Conservation (phyloP, 2,888 invertebrate genomes). For the Gerris lacustris region DNA sequence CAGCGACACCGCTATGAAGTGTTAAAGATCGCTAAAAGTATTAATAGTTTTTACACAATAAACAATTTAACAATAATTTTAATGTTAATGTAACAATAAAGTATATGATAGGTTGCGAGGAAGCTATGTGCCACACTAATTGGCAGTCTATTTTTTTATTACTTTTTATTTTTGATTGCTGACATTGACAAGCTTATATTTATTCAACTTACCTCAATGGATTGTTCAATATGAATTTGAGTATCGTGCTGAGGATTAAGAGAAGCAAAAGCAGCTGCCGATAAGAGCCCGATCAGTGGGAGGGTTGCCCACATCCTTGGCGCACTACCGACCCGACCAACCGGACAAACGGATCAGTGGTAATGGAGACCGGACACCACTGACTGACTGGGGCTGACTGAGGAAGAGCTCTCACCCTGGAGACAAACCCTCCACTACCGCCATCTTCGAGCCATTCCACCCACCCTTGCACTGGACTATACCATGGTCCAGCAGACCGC, state of each 20-base stretch:
- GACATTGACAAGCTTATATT: too few species aligned
- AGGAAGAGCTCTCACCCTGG: constrained; percentile 13
- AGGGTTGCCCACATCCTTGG: constrained; percentile 8
- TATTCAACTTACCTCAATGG: constrained; percentile 16
- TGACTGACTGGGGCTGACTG: constrained; percentile 3
- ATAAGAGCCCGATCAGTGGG: constrained; percentile 10
- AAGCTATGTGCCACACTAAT: too few species aligned
- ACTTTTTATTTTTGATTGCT: too few species aligned
- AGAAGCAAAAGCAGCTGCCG: constrained; percentile 6
- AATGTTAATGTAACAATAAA: too few species aligned
- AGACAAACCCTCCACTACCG: constrained; percentile 12
- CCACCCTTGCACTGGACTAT: too few species aligned
- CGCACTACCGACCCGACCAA: constrained; percentile 4
- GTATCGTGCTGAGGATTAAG: constrained; percentile 20
- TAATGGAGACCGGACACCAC: background rate
- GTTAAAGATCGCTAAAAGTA: too few species aligned
- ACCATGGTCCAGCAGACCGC: too few species aligned
- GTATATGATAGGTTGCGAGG: too few species aligned
- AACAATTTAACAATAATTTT: too few species aligned
- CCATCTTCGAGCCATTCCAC: background rate
- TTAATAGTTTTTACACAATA: too few species aligned
- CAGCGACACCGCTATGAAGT: too few species aligned
- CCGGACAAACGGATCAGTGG: constrained; percentile 8
- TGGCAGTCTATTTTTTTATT: too few species aligned
- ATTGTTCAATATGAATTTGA: constrained; percentile 19